Evolutionary conservation across 2,888 invertebrate genomes (phyloP).

Genomic region (Amiota communis): DNA sequence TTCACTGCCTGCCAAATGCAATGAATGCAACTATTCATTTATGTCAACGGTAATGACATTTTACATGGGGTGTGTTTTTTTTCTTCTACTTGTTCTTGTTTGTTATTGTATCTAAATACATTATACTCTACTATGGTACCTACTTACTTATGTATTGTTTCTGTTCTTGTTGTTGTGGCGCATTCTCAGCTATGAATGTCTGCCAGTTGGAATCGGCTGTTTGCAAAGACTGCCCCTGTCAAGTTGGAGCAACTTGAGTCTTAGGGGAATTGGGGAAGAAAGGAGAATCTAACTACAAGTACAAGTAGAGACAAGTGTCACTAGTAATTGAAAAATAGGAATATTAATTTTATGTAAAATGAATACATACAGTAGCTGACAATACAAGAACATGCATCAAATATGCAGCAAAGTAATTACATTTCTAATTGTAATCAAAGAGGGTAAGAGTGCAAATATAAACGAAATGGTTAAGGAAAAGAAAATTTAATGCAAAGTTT

Average conservation of each 20-base stretch:
- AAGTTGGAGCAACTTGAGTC: background rate
- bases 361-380: conserved; percentile 42
- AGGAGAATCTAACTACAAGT: conserved; percentile 21
- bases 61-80: conserved; percentile 63
- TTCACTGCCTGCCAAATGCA: conserved; percentile 64
- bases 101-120: background rate
- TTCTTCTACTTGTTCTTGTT: background rate
- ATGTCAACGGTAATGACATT: conserved; percentile 71
- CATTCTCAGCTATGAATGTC: conserved; percentile 10
- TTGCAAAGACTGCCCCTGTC: conserved; percentile 16
- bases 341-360: conserved; percentile 59
- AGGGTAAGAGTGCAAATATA: background rate
- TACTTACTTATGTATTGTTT: background rate
- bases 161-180: conserved; percentile 5
- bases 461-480: background rate
- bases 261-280: conserved; percentile 15
- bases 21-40: conserved; percentile 71
- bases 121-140: background rate
- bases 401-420: conserved; percentile 61
- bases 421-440: conserved; percentile 35
- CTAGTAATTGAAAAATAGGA: conserved; percentile 66
- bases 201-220: background rate
- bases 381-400: conserved; percentile 44
- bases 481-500: conserved; percentile 10
- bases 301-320: conserved; percentile 64